Evolutionary conservation across 2,888 invertebrate genomes (phyloP).

Genomic region (Leptura quadrifasciata): DNA sequence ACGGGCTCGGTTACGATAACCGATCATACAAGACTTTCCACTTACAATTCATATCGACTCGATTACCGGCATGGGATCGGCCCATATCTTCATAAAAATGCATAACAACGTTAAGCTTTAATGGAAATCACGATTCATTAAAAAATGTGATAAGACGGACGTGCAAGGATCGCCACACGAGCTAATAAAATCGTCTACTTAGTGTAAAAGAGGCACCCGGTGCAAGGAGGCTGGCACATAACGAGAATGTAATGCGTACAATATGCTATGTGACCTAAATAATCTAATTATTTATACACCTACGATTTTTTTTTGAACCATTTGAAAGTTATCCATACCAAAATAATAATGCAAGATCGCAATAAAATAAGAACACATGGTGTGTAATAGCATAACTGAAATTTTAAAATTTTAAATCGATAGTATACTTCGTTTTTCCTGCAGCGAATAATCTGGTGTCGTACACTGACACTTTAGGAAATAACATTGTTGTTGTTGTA

Average conservation of each 20-base stretch:
- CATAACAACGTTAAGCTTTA: constrained; percentile 70
- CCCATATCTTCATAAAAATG: constrained; percentile 68
- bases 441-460: neutral
- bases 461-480: too few species aligned
- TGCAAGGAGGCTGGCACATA: constrained; percentile 45
- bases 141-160: constrained; percentile 49
- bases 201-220: constrained; percentile 45
- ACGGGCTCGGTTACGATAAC: constrained; percentile 61
- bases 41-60: constrained; percentile 68
- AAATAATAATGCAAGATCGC: too few species aligned
- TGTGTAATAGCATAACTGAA: too few species aligned
- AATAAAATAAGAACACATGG: too few species aligned
- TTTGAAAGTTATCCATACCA: too few species aligned
- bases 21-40: constrained; percentile 70
- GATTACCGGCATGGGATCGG: constrained; percentile 65
- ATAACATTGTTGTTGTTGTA: too few species aligned
- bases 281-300: neutral
- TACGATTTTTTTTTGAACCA: too few species aligned
- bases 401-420: neutral
- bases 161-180: constrained; percentile 36
- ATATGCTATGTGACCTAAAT: constrained; percentile 26
- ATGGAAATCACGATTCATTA: constrained; percentile 71
- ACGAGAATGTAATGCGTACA: constrained; percentile 25
- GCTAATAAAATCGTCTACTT: constrained; percentile 34
- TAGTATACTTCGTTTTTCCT: neutral